Evolutionary conservation across 2,888 invertebrate genomes (phyloP), one percentile per base, ranked within the genome.

Genomic region (Melieria crassipennis): DNA sequence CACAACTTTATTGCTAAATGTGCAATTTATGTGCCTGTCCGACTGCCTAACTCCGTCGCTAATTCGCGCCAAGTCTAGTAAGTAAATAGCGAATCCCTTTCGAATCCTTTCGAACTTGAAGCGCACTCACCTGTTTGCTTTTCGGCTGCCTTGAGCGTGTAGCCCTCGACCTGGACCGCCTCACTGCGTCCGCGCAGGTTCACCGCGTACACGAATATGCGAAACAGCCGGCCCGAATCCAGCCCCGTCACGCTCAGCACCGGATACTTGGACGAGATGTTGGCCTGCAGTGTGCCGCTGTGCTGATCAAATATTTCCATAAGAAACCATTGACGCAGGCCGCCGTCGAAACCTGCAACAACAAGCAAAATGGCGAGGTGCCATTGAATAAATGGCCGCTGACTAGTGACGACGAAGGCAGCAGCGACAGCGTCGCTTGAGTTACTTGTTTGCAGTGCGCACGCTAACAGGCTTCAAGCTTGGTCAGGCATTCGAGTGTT

Each of bases 161-260:
- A 92, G 57, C 92, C 93, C 82, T 93, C 93, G 11, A 93, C 85
- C 68, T 89, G 84, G 16, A 92, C 90, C 0, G 90, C 86, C 73
- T 94, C 94, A 76, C 95, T 95, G 78, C 92, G 89, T 13, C 96
- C 96, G 81, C 94, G 93, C 6, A 92, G 90, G 85, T 97, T 97
- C 72, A 91, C 91, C 1, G 96, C 93, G 85, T 94, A 96, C 75
- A 96, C 90, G 67, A 92, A 88, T 85, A 96, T 91, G 79, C 92
- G 92, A 76, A 96, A 89, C 13, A 92, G 89, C 79, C 92, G 92
- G 6, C 94, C 95, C 0, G 96, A 91, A 69, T 93, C 92, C 67
- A 97, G 89, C 5, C 92, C 92, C 77, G 91, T 91, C 1, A 95
- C 92, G 70, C 91, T 91, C 88, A 96, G 93, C 48, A 91, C 88